These are phyloP conservation scores for Adelges cooleyi DNA, from an alignment of 1,140 invertebrate species.

Conservation along the genomic window DNA sequence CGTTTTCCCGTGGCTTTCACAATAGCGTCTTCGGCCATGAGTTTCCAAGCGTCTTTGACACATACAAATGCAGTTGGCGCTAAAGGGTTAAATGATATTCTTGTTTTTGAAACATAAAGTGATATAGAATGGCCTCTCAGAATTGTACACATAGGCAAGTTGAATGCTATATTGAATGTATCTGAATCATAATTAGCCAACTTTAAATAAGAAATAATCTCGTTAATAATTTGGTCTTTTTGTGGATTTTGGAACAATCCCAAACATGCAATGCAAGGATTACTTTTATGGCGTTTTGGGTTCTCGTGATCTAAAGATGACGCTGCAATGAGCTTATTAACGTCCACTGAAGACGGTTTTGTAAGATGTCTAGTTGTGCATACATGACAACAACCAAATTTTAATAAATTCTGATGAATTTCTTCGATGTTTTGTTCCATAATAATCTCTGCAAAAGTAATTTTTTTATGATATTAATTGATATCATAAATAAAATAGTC, in stretches of 20 bases:
- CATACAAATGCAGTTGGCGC: conserved; percentile 33
- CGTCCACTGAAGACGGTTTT: background rate
- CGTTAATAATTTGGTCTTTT: conserved; percentile 39
- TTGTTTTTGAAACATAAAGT: conserved; percentile 37
- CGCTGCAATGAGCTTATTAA: conserved; percentile 9
- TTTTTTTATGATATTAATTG: too few species aligned
- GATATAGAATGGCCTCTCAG: conserved; percentile 42
- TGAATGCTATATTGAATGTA: conserved; percentile 42
- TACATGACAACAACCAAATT: conserved; percentile 25
- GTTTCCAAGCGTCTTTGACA: conserved; percentile 57
- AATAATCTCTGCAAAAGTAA: background rate
- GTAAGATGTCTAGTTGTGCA: conserved; percentile 12
- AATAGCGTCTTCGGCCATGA: conserved; percentile 41
- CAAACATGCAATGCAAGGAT: conserved; percentile 48
- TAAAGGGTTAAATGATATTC: conserved; percentile 32
- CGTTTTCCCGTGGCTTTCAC: conserved; percentile 39
- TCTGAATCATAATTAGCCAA: conserved; percentile 39
- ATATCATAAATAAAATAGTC: too few species aligned
- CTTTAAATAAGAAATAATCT: conserved; percentile 38
- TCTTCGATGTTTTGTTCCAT: conserved; percentile 24
- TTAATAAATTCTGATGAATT: conserved; percentile 15
- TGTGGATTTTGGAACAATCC: conserved; percentile 47
- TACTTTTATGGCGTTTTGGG: conserved; percentile 37
- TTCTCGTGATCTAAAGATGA: conserved; percentile 6
- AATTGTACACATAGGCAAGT: conserved; percentile 40